Evolutionary conservation across 2,113 vertebrate species (phyloP), one percentile per base, ranked within the genome.

Genomic region (Aythya baeri): DNA sequence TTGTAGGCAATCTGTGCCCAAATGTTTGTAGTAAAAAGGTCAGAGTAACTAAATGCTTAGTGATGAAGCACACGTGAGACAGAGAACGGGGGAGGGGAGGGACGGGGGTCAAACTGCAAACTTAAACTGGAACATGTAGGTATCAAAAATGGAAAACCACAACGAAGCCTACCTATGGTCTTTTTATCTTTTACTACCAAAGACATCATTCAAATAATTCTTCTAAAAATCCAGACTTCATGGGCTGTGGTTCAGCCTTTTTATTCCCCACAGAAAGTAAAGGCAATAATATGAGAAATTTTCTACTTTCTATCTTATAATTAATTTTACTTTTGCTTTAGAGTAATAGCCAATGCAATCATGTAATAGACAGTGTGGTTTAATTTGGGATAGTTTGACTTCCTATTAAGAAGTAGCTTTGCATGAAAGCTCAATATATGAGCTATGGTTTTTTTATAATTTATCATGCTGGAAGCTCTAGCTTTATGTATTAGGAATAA

Each of bases 1-100:
- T 88, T 83, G 14, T 94, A 91, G 68, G 90, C 79, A 68, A 93
- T 83, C 44, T 74, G 23, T 79, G 54, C 31, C 9, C 36, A 95
- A 93, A 73, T 78, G 50, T 91, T 92, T 74, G 11, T 43, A 91
- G 43, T 54, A 81, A 89, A 89, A 97, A 94, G 57, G 50, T 91
- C 62, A 50, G 13, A 46, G 36, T 65, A 92, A 73, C 84, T n/a
- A 95, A 97, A 89, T 74, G 17, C 11, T 91, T 89, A 77, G 78
- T 44, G 83, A 72, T 29, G 3, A 72, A 71, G 11, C 1, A 29
- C 11, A 12, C 3, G 7, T 41, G 36, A 63, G 7, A 26, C 67
- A 22, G 18, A 21, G 32, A 21, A 20, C 20, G 46, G 46, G 5
- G 46, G 18, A 20, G 18, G 18, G 18, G 9, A 9, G 46, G 18